Base-by-base conservation (phyloP, 2,797 vertebrate species). In the Lepilemur ruficaudatus region DNA sequence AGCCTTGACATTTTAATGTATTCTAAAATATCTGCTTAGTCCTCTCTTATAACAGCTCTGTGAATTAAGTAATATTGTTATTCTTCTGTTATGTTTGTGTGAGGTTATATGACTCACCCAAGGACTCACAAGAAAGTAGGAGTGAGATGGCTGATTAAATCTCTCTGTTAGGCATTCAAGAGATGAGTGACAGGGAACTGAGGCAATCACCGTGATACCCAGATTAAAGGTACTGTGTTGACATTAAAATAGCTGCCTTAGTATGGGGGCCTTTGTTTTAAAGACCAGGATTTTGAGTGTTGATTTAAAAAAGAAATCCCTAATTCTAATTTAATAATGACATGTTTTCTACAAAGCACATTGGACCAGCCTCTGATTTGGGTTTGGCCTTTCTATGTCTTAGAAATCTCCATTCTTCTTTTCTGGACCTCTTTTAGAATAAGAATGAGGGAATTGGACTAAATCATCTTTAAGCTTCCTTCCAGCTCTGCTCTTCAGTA, bases 1-100 rank as follows among this genome's bases (percentile, higher is more conserved):
- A 91, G 30, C 80, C 50, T 86, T 80, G 92, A 85, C 76, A 93
- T 82, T 72, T 82, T 92, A 57, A 81, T 91, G 46, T 3, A 55
- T 69, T 85, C 67, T 88, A 50, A 92, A 83, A 35, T 89, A 55
- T 15, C 55, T 75, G 55, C 41, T 84, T 52, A 80, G 89, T n/a
- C 59, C n/a, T 86, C 46, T 91, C 65, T 57, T 69, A 7, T 38
- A 89, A 84, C 48, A 93, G 50, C 11, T 43, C 57, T 67, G 23
- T 46, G 70, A 82, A 65, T 73, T 81, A 86, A 94, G 61, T 73
- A 38, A 43, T 72, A 35, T 25, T 70, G 65, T 72, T 79, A 69
- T 69, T 70, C 52, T 86, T 32, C 5, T 81, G 35, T 89, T 92
- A 32, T 61, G 84, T 59, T 84, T 72, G 72, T 88, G 46, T 70